Conservation (phyloP, 1,140 invertebrate species). For the Solenopsis invicta region DNA sequence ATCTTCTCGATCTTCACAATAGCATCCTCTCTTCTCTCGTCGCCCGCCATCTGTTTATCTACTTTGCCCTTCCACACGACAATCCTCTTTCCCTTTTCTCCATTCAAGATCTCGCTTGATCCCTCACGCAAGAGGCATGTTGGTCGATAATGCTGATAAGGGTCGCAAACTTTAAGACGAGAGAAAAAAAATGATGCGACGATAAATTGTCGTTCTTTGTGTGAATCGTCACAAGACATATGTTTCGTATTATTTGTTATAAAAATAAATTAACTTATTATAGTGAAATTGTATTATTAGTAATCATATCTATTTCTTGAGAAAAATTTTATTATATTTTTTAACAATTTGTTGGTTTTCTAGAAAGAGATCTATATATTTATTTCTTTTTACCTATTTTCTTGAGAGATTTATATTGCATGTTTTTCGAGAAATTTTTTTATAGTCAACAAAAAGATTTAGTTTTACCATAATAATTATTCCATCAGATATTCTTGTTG, state of each 20-base stretch:
- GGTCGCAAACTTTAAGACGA: slow-evolving; percentile 19
- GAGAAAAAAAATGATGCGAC: neutral
- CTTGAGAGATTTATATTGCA: too few relatives aligned
- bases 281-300: neutral
- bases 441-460: neutral
- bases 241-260: slow-evolving; percentile 17
- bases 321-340: slow-evolving; percentile 24
- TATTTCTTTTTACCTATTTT: too few relatives aligned
- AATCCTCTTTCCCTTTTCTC: neutral
- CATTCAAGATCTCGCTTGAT: slow-evolving; percentile 24
- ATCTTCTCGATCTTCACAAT: slow-evolving; percentile 33
- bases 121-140: neutral
- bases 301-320: slow-evolving; percentile 2
- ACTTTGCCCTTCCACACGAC: neutral
- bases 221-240: slow-evolving; percentile 23
- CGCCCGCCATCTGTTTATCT: slow-evolving; percentile 22
- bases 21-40: slow-evolving; percentile 9
- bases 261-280: slow-evolving; percentile 17
- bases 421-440: neutral
- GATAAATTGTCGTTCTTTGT: slow-evolving; percentile 39
- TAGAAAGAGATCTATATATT: neutral
- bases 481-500: neutral
- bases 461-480: neutral
- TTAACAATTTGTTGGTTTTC: neutral
- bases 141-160: slow-evolving; percentile 43